Percentiles rank a stretch among this genome's conserved stretches.
These are phyloP conservation scores for Aurelia aurita DNA, from an alignment of 30 jellyfish, hydroid and myxozoan species.

Conservation along the genomic window DNA sequence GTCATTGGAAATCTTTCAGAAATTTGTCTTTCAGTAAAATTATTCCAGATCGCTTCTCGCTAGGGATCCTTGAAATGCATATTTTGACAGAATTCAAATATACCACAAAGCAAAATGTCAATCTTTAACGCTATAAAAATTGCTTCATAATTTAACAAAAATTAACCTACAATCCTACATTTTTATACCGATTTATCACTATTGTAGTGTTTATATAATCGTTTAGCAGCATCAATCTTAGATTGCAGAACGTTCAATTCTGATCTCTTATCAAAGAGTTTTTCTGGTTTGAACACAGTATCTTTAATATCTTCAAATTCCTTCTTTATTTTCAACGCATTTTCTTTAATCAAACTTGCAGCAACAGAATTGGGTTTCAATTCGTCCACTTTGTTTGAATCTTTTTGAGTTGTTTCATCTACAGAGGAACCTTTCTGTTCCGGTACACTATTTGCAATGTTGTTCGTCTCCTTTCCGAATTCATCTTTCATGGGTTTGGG, in stretches of 20 bases:
- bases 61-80: no score
- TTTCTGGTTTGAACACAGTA: conserved; percentile 16
- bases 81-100: no score
- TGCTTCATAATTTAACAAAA: no score
- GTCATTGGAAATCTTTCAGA: no score
- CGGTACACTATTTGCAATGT: no score
- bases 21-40: no score
- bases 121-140: no score
- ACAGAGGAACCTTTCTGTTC: not conserved
- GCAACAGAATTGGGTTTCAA: not conserved
- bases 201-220: not conserved
- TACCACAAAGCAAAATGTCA: no score
- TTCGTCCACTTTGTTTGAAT: not conserved
- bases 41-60: no score
- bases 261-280: not conserved
- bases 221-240: conserved; percentile 17
- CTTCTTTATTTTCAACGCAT: conserved; percentile 2
- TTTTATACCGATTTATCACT: not conserved
- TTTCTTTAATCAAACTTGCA: not conserved
- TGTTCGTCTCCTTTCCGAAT: no score
- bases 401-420: not conserved
- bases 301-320: conserved; percentile 17
- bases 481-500: no score
- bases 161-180: no score
- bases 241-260: conserved; percentile 13